Evolutionary conservation across 2,113 vertebrate species (phyloP).

Genomic region (Suricata suricatta): DNA sequence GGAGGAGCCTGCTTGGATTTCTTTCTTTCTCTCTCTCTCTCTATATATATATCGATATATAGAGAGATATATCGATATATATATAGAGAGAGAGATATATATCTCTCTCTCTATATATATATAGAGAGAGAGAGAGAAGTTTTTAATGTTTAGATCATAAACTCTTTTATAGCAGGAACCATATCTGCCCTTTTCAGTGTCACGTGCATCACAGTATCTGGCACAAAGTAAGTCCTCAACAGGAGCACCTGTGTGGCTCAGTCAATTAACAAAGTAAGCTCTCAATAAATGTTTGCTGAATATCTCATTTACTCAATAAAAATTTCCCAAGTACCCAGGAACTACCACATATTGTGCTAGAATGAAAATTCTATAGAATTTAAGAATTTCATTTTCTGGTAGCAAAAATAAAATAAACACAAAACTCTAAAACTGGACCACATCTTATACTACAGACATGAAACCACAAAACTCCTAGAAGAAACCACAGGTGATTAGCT

Average conservation of each 20-base stretch:
- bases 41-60: too few relatives aligned
- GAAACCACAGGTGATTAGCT: not conserved
- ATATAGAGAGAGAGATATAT: too few relatives aligned
- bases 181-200: not conserved
- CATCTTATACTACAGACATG: not conserved
- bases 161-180: not conserved
- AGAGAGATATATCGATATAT: too few relatives aligned
- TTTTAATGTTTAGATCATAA: too few relatives aligned
- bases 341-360: not conserved
- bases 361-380: not conserved
- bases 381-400: not conserved
- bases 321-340: not conserved
- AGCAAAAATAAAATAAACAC: not conserved
- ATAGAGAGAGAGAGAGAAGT: too few relatives aligned
- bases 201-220: not conserved
- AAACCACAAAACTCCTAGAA: not conserved
- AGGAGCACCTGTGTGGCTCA: too few relatives aligned
- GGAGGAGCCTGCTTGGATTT: too few relatives aligned
- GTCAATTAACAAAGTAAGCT: not conserved
- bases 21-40: too few relatives aligned
- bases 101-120: too few relatives aligned
- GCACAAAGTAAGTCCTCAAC: not conserved
- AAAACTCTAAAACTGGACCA: not conserved
- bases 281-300: not conserved
- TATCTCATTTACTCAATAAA: not conserved